phyloP scores from a whole-genome alignment of 2,797 vertebrate genomes.

The Helicolenus hilgendorfi region DNA sequence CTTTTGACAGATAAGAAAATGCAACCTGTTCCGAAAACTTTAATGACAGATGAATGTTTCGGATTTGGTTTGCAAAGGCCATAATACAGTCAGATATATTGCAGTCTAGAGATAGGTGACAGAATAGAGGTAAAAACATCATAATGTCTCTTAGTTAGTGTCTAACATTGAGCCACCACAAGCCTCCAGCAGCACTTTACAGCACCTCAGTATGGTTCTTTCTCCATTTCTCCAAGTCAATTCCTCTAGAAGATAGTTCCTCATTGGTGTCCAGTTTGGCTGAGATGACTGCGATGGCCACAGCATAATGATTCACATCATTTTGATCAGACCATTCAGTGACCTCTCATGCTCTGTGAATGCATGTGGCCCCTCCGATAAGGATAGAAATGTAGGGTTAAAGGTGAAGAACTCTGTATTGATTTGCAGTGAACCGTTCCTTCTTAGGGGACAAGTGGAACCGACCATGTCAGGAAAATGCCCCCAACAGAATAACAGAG shows the following conservation, averaged over 20 bases:
- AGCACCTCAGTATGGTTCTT: neutral
- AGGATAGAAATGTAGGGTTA: neutral
- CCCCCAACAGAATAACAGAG: neutral
- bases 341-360: neutral
- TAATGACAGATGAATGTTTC: neutral
- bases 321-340: conserved; percentile 9
- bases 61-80: too few relatives aligned
- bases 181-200: neutral
- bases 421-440: conserved; percentile 21
- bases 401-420: conserved; percentile 27
- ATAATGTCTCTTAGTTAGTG: neutral
- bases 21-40: neutral
- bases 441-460: neutral
- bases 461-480: neutral
- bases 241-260: neutral
- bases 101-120: neutral
- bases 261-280: neutral
- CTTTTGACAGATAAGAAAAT: neutral
- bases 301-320: neutral
- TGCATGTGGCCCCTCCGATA: neutral
- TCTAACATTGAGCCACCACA: neutral
- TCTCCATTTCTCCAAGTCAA: neutral
- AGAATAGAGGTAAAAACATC: neutral
- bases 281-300: neutral
- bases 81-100: neutral